Percentiles rank a stretch among this genome's conserved stretches.
Evolutionary conservation across 2,888 invertebrate species (phyloP).

Genomic region (Thumatha senex): DNA sequence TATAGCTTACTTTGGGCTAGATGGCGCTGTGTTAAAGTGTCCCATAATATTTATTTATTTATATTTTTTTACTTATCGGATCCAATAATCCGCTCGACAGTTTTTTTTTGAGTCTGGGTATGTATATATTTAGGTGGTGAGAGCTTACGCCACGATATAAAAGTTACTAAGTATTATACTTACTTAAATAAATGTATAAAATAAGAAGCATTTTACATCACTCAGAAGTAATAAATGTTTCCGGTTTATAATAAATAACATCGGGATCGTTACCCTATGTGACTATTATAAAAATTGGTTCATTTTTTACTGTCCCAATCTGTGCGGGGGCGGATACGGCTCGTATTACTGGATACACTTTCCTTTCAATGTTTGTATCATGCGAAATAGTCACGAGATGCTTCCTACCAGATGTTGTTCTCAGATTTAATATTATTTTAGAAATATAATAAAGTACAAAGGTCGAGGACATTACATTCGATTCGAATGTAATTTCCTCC

Average conservation of each 20-base stretch:
- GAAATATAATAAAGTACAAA: slow-evolving; percentile 1
- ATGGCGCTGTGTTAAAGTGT: too few species aligned
- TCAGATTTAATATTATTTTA: slow-evolving; percentile 31
- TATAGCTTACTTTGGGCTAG: too few species aligned
- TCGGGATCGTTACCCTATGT: slow-evolving; percentile 62
- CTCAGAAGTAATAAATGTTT: slow-evolving; percentile 74
- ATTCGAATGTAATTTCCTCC: background rate
- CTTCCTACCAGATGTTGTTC: slow-evolving; percentile 60
- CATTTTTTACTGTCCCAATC: slow-evolving; percentile 75
- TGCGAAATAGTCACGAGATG: slow-evolving; percentile 72
- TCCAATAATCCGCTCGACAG: too few species aligned
- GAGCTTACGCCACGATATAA: too few species aligned
- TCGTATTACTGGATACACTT: slow-evolving; percentile 80
- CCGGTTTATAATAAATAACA: slow-evolving; percentile 77
- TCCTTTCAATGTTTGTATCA: slow-evolving; percentile 67
- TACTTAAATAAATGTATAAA: slow-evolving; percentile 11
- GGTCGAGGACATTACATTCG: background rate
- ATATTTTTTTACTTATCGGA: too few species aligned
- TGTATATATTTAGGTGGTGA: too few species aligned
- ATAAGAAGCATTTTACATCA: slow-evolving; percentile 55
- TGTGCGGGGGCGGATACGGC: slow-evolving; percentile 77
- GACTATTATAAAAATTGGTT: slow-evolving; percentile 79
- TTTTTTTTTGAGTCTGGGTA: too few species aligned
- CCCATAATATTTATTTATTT: too few species aligned
- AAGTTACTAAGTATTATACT: too few species aligned